Base-by-base conservation (phyloP, 1,140 invertebrate genomes). In the Heliconius melpomene region DNA sequence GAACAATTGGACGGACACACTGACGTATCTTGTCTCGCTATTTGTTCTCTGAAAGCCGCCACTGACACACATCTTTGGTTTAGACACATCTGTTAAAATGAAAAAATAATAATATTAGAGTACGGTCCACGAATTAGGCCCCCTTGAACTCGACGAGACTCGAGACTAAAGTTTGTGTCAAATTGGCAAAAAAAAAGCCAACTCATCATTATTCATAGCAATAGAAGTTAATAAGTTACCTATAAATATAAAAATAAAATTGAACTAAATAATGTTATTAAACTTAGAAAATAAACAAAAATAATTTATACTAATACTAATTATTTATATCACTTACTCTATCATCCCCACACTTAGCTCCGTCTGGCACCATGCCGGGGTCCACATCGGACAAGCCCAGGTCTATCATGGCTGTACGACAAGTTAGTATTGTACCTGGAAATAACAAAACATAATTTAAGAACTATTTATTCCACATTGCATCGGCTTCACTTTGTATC, bases 361-460 rank as follows among this genome's bases (percentile, higher is more conserved):
- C 99, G 91, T 99, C 98, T 0, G 99, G 98, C 0, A 98, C 97
- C 79, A 99, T 95, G 1, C 99, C 99, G 0, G 99, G 99, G 95
- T 99, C 99, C 3, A 97, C 96, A 90, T 98, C 97, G 88, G 97
- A 97, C n/a, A 99, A 90, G 0, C 98, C 98, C 71, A 72, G 3
- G 71, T 72, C 71, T 8, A 72, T 40, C 71, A 72, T 72, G 16
- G 71, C 71, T 20, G 71, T 72, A 20, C 71, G 71, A 38, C 71
- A 72, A n/a, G 71, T 72, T 72, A 72, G 32, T 36, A 72, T 72
- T 38, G 71, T 72, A 38, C 71, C 71, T 72, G 32, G n/a, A 38
- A 72, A 72, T 8, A 66, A 29, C 2, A 52, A 52, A 1, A 18
- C 9, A 26, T 66, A 16, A 52, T 52, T 7, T 1, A 52, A 52